Evolutionary conservation across 2,797 vertebrate genomes (phyloP).

Genomic region (Gorsachius magnificus): DNA sequence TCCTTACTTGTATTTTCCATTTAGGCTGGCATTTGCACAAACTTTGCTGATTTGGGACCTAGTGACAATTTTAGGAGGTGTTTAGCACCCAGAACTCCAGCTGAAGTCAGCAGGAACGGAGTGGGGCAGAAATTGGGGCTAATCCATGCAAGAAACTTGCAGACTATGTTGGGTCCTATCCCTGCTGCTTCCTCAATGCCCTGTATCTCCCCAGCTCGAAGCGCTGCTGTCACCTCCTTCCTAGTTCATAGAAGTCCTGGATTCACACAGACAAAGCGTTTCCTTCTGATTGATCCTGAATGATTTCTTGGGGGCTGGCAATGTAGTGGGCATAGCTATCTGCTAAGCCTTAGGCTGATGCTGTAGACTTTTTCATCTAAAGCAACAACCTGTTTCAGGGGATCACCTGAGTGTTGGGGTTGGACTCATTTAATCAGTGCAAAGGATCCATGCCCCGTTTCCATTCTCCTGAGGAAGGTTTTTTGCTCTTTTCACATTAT

Average conservation of each 20-base stretch:
- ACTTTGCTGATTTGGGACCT: background rate
- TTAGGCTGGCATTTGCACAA: background rate
- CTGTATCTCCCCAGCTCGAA: background rate
- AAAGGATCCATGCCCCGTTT: background rate
- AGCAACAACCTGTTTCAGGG: background rate
- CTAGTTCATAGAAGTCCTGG: background rate
- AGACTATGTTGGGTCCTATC: background rate
- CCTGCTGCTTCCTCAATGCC: accelerated
- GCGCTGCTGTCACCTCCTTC: background rate
- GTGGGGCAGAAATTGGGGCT: background rate
- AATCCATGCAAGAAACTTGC: background rate
- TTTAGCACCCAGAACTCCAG: background rate
- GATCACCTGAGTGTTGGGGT: background rate
- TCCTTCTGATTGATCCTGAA: background rate
- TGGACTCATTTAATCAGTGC: background rate
- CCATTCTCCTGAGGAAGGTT: background rate
- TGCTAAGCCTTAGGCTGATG: background rate
- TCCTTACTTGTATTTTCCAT: background rate
- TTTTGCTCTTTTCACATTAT: background rate
- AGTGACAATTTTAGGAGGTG: background rate
- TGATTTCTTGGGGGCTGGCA: background rate
- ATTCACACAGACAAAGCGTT: background rate
- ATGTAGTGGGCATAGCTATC: background rate
- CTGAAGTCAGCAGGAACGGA: background rate
- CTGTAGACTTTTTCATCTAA: background rate